Evolutionary conservation across 2,888 invertebrate species (phyloP).

Genomic region (Catocala fraxini): DNA sequence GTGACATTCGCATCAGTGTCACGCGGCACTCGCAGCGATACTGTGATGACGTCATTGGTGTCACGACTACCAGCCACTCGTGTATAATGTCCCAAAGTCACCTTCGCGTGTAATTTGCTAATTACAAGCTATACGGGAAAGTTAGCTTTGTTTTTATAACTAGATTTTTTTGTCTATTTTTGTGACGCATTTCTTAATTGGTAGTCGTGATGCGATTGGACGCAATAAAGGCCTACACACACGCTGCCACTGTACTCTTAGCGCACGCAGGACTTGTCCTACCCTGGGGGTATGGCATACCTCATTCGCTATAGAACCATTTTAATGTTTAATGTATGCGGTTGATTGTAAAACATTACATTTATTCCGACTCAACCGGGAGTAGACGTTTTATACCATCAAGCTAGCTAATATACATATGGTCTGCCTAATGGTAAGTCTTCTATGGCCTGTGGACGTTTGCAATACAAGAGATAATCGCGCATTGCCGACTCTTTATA

Average conservation of each 20-base stretch:
- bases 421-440: too few species aligned
- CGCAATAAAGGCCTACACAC: slow-evolving; percentile 52
- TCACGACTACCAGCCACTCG: slow-evolving; percentile 18
- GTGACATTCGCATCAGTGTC: too few species aligned
- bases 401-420: too few species aligned
- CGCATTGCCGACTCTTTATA: too few species aligned
- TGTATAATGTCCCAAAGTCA: background rate
- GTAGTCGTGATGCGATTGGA: slow-evolving; percentile 35
- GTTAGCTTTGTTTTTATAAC: slow-evolving; percentile 13
- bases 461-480: too few species aligned
- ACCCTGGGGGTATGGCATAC: too few species aligned
- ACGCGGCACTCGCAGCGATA: slow-evolving; percentile 5
- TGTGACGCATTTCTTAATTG: slow-evolving; percentile 5
- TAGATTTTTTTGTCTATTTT: background rate
- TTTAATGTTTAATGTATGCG: slow-evolving; percentile 24
- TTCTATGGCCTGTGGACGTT: too few species aligned
- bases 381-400: too few species aligned
- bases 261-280: slow-evolving; percentile 5
- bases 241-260: slow-evolving; percentile 33
- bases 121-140: slow-evolving; percentile 22
- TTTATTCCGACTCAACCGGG: too few species aligned
- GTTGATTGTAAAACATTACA: background rate
- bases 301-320: background rate
- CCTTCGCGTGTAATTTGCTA: slow-evolving; percentile 15
- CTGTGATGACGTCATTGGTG: slow-evolving; percentile 30